Conservation (phyloP, 2,113 vertebrate genomes). For the Corythornis madagascariensis region DNA sequence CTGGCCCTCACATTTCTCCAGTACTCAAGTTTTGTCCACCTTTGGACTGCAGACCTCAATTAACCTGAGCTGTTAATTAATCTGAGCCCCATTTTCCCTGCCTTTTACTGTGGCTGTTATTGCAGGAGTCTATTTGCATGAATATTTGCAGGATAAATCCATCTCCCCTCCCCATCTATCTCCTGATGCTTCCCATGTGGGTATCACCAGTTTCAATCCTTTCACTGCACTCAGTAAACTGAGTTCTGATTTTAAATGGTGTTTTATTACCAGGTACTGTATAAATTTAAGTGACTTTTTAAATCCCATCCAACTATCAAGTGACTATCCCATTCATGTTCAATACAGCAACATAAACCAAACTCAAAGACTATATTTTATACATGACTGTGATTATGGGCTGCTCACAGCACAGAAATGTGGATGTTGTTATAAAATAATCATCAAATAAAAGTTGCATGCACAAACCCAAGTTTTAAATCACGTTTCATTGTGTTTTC, state of each 20-base stretch:
- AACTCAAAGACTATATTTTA: background rate
- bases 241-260: background rate
- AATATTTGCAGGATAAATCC: background rate
- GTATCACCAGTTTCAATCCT: background rate
- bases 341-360: background rate
- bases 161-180: background rate
- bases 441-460: slow-evolving; percentile 6
- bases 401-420: background rate
- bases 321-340: background rate
- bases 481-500: background rate
- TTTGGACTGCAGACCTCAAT: background rate
- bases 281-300: background rate
- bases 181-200: background rate
- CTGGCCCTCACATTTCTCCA: background rate
- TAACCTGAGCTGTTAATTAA: background rate
- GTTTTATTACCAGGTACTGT: background rate
- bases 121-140: background rate
- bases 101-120: background rate
- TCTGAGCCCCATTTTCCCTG: background rate
- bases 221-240: background rate
- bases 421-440: background rate
- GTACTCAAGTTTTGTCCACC: background rate
- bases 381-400: background rate
- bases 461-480: background rate
- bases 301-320: background rate